Evolutionary conservation across 2,888 invertebrate species (phyloP), one percentile per base, ranked within the genome.

Genomic region (Xestobium rufovillosum): DNA sequence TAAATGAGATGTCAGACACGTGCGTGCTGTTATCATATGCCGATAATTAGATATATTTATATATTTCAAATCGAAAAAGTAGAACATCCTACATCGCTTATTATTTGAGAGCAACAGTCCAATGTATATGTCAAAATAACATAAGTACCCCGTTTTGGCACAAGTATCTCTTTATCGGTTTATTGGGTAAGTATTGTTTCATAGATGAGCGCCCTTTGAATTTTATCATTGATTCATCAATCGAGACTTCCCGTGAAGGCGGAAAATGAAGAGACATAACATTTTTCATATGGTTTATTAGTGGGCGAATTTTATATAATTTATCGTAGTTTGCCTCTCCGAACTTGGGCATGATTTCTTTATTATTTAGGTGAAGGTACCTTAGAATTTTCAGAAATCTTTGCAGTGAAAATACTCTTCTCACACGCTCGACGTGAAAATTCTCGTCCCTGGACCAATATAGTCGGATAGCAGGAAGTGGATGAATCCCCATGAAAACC

Each of bases 211-310:
- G 8, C n/a, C 23, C 23, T 23, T 23, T 23, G n/a, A 9, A 23
- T 8, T n/a, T n/a, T 23, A 23, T 23, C 23, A 23, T 23, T 23
- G 23, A 23, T 23, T 23, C 23, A n/a, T 23, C 23, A 9, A 23
- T 23, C n/a, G 23, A 23, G n/a, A 23, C n/a, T 9, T 23, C n/a
- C 23, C n/a, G 23, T 9, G 23, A n/a, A n/a, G 23, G 23, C 8
- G 8, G 8, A 23, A 9, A 23, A 23, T 9, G 8, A 8, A 9
- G 8, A 9, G 23, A n/a, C 8, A 23, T 9, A 8, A 23, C 23
- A 23, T 23, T 23, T 23, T 23, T 23, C 23, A 23, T 9, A 23
- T 23, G 23, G n/a, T 23, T 23, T 23, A 23, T 23, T n/a, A 23
- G n/a, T 9, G 23, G 23, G n/a, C 23, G 23, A 9, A 23, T 9